Evolutionary conservation across 2,888 invertebrate species (phyloP).

Genomic region (Prosopocoilus inquinatus): DNA sequence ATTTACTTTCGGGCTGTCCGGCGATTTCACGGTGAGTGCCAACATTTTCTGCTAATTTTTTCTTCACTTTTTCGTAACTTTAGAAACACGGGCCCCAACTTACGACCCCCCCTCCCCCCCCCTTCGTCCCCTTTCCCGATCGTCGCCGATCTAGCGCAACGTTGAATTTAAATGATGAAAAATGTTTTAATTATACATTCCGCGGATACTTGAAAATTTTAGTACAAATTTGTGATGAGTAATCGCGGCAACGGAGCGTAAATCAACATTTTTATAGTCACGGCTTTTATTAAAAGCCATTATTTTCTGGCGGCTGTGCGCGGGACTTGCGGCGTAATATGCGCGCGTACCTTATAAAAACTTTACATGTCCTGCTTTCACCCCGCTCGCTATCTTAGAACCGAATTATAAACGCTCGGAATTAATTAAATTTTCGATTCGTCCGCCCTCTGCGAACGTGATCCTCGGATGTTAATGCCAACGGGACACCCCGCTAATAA

Average conservation of each 20-base stretch:
- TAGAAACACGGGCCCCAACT: no score
- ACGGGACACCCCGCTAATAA: no score
- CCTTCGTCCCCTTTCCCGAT: neutral
- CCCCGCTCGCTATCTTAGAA: no score
- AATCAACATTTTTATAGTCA: slow-evolving; percentile 53
- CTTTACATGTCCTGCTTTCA: slow-evolving; percentile 4
- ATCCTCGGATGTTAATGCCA: no score
- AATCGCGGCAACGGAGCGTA: slow-evolving; percentile 50
- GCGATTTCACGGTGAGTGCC: no score
- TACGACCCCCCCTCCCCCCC: no score
- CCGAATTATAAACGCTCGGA: no score
- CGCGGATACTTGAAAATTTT: slow-evolving; percentile 44
- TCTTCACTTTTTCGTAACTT: no score
- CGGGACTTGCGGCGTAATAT: slow-evolving; percentile 41
- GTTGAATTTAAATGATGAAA: slow-evolving; percentile 37
- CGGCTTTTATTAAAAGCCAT: slow-evolving; percentile 53
- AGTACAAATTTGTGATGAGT: slow-evolving; percentile 49
- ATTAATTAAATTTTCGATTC: no score
- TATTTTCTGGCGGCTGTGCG: slow-evolving; percentile 44
- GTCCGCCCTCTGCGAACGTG: no score
- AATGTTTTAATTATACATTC: slow-evolving; percentile 50
- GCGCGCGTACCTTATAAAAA: slow-evolving; percentile 28
- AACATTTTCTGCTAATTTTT: no score
- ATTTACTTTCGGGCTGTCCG: no score
- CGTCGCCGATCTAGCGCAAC: neutral